Percentiles rank a stretch among this genome's conserved stretches.
Conservation (phyloP, 2,113 vertebrate genomes). For the Pterocles burchelli region DNA sequence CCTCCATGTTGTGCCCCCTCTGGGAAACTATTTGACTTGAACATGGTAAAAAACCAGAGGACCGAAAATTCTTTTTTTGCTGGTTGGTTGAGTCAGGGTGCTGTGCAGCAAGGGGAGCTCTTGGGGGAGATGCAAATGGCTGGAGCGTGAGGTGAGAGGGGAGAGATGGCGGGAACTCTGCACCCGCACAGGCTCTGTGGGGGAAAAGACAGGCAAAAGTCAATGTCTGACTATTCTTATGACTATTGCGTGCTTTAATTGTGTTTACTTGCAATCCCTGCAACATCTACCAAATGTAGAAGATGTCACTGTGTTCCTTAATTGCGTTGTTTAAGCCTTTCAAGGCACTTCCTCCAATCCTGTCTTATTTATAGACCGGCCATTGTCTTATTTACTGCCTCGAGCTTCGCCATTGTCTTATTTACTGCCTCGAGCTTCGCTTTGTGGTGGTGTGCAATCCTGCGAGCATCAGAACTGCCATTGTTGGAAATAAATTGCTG, state of each 20-base stretch:
- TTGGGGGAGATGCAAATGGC: not conserved
- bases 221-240: not conserved
- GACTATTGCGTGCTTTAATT: not conserved
- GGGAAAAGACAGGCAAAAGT: not conserved
- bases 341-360: slow-evolving; percentile 4
- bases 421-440: not conserved
- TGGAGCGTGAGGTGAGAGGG: fast-evolving
- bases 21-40: not conserved
- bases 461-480: not conserved
- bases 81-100: not conserved
- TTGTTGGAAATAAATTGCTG: not conserved
- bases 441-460: not conserved
- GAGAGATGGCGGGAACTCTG: not conserved
- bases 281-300: not conserved
- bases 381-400: slow-evolving; percentile 35
- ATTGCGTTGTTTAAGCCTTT: not conserved
- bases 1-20: not conserved
- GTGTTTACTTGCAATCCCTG: not conserved
- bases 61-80: not conserved
- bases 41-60: not conserved
- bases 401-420: not conserved
- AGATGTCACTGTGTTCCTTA: not conserved
- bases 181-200: fast-evolving
- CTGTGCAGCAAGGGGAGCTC: fast-evolving
- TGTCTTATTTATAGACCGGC: not conserved